Base-by-base conservation (phyloP, 2,888 invertebrate species). In the Brenthis ino region DNA sequence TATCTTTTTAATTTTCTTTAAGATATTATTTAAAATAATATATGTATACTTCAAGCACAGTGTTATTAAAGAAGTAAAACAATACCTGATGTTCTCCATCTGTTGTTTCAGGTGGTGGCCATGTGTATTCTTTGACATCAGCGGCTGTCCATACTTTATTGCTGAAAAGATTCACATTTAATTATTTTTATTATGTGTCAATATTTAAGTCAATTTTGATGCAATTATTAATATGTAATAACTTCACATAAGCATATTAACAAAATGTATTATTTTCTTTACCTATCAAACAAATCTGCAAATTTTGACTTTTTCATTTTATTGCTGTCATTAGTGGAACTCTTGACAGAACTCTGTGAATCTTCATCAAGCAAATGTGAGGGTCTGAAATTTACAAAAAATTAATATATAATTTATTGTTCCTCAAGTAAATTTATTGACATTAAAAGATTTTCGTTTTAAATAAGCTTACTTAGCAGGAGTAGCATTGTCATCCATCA, bases 41-140 rank as follows among this genome's bases (percentile, higher is more conserved):
- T 11, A 11, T 8, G 2, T 43, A 11, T 11, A 8, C 37, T 43
- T 11, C 2, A 11, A 28, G 16, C 28, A 50, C 1, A n/a, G 33
- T 33, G 16, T 33, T 8, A 37, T 20, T 51, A 53, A 13, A 51
- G 33, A 16, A 16, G 8, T 37, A 57, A 54, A n/a, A 68, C 65
- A 69, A 57, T 79, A 92, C 92, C 87, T 89, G 91, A 64, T 81
- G 82, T 67, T 88, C 86, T n/a, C 76, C 82, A 73, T 84, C 82
- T 53, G 81, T 75, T 60, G 77, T 82, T 47, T 86, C 88, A 81
- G 91, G 94, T 47, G 94, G 94, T 6, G 97, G 97, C 99, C 99
- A 99, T 80, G 96, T 96, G 84, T 99, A 99, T 85, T 99, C 99
- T 70, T 97, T 97, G 65, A 99, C 95, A 84, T 97, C 97, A 65